These are phyloP conservation scores for Mylabris sibirica DNA, from an alignment of 2,888 invertebrate genomes.

Conservation along the genomic window DNA sequence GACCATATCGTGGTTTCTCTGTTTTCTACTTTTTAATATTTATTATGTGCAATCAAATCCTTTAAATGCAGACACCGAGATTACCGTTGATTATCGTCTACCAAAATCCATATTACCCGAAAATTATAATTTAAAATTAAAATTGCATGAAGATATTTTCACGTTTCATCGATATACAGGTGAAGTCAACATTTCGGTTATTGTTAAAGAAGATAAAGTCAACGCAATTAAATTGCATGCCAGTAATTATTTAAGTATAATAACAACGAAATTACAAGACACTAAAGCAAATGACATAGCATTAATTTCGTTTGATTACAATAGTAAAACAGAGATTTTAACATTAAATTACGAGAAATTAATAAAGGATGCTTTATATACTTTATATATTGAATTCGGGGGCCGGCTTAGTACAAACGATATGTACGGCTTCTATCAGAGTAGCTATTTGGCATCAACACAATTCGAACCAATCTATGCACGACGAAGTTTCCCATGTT, in stretches of 20 bases:
- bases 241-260: not conserved
- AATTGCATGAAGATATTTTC: not conserved
- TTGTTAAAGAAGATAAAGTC: not conserved
- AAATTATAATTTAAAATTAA: not conserved
- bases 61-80: not conserved
- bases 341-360: not conserved
- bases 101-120: not conserved
- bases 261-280: not conserved
- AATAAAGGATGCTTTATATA: not conserved
- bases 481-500: conserved; percentile 76
- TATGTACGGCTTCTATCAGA: conserved; percentile 61
- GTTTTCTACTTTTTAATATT: not conserved
- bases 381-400: not conserved
- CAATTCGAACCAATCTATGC: conserved; percentile 73
- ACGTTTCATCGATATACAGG: not conserved
- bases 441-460: conserved; percentile 65
- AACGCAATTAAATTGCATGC: not conserved
- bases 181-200: not conserved
- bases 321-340: not conserved
- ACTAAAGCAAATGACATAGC: not conserved
- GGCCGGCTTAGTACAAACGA: conserved; percentile 45
- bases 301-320: not conserved
- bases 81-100: not conserved
- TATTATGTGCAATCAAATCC: not conserved
- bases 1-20: not conserved